Evolutionary conservation across 2,113 vertebrate genomes (phyloP), one percentile per base, ranked within the genome.

Genomic region (Oryzias melastigma): DNA sequence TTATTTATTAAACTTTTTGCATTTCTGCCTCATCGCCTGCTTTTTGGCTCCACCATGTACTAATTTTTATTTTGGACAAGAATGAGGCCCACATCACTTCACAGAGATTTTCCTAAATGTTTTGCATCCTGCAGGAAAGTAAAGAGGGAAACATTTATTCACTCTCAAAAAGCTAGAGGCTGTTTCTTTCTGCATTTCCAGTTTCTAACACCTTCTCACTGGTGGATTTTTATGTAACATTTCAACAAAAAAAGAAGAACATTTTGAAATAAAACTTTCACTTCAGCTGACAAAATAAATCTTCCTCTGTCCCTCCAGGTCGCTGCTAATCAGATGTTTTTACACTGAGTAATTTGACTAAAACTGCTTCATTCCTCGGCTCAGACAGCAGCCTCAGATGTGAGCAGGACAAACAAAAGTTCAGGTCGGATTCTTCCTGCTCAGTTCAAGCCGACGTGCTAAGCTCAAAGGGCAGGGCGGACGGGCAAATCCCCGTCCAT

Each of bases 361-460:
- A 78, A 75, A 61, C 68, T 49, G 49, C 58, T 45, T 3, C 60
- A 55, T 67, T 8, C 47, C 50, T 65, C 0, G 17, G 35, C 69
- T 57, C 27, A 68, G 60, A 22, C 45, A 55, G 53, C 16, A 73
- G 54, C n/a, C 49, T 16, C 58, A 60, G 78, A 50, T 52, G 71
- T 52, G 68, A 25, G 25, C 3, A 7, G 4, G 25, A 27, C 25
- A 27, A 27, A 27, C 25, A 27, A 22, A 53, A 48, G 72, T 50
- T 81, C 60, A 67, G 59, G 8, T 10, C 60, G 56, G 62, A 70
- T 43, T 52, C 62, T 82, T 76, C 86, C 81, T 83, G 78, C 78
- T 84, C 57, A 78, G 63, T 68, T 71, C 61, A 68, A 77, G 51
- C 25, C 7, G 10, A 53, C 42, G 47, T 62, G 58, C 57, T 78